phyloP scores from a whole-genome alignment of 2,797 vertebrate genomes.

The Rhincodon typus region DNA sequence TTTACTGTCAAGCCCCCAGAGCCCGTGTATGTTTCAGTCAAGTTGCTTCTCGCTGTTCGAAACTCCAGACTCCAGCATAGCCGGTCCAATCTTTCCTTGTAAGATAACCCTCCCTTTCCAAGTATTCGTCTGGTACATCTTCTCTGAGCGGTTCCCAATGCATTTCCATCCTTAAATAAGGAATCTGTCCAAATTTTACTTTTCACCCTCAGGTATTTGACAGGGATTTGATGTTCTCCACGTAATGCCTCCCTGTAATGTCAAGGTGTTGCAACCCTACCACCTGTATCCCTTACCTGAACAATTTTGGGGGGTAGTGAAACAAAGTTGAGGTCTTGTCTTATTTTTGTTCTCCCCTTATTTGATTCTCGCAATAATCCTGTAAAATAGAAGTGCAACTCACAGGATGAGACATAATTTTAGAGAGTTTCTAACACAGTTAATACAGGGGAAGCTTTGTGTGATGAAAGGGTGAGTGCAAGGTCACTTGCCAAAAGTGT shows the following conservation, averaged over 20 bases:
- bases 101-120: too few species aligned
- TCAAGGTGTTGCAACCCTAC: neutral
- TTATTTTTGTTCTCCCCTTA: neutral
- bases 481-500: neutral
- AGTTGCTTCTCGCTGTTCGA: too few species aligned
- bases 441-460: neutral
- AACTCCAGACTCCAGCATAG: too few species aligned
- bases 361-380: neutral
- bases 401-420: neutral
- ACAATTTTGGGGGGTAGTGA: neutral
- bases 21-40: too few species aligned
- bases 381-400: neutral
- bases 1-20: too few species aligned
- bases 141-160: too few species aligned
- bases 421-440: neutral
- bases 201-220: neutral
- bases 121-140: too few species aligned
- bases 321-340: neutral
- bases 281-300: too few species aligned
- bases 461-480: neutral
- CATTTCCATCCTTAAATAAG: neutral
- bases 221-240: neutral
- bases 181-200: neutral
- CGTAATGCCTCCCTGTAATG: neutral
- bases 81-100: too few species aligned